phyloP scores from a whole-genome alignment of 2,797 vertebrate genomes.

The Enteromius unitaeniatus region DNA sequence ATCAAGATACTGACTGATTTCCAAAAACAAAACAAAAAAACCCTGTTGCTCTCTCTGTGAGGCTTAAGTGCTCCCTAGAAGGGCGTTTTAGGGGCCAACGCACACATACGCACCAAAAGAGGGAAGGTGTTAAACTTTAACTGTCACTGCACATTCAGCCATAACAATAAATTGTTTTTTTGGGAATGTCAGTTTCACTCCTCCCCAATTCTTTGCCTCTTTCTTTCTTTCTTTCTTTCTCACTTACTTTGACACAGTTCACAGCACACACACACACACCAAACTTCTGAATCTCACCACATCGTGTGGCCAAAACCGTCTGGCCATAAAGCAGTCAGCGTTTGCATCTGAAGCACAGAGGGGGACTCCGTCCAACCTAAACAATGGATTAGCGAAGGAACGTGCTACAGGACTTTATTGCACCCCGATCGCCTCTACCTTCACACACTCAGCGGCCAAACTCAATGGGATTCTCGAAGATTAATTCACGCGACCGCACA shows the following conservation, averaged over 20 bases:
- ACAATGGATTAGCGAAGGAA: constrained; percentile 60
- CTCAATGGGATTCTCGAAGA: constrained; percentile 26
- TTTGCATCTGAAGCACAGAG: constrained; percentile 52
- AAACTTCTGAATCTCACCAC: constrained; percentile 47
- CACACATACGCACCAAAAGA: constrained; percentile 54
- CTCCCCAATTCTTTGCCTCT: constrained; percentile 17
- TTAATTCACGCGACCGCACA: constrained; percentile 33
- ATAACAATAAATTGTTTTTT: constrained; percentile 78
- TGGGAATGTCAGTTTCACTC: constrained; percentile 67
- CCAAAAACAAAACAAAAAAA: constrained; percentile 43
- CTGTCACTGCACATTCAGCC: constrained; percentile 74
- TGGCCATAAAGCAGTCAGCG: constrained; percentile 50
- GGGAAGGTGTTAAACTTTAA: constrained; percentile 68
- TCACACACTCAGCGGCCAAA: constrained; percentile 43
- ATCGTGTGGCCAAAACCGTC: constrained; percentile 37
- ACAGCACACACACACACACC: constrained; percentile 31
- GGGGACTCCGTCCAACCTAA: constrained; percentile 57
- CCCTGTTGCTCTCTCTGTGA: constrained; percentile 64
- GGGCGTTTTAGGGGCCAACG: constrained; percentile 66
- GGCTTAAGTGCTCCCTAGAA: constrained; percentile 78
- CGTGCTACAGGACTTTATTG: constrained; percentile 47
- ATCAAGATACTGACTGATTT: constrained; percentile 71
- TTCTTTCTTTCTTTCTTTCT: background rate
- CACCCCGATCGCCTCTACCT: constrained; percentile 37
- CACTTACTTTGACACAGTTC: constrained; percentile 33